Conservation (phyloP, 1,140 invertebrate species). For the Hycleus phaleratus region DNA sequence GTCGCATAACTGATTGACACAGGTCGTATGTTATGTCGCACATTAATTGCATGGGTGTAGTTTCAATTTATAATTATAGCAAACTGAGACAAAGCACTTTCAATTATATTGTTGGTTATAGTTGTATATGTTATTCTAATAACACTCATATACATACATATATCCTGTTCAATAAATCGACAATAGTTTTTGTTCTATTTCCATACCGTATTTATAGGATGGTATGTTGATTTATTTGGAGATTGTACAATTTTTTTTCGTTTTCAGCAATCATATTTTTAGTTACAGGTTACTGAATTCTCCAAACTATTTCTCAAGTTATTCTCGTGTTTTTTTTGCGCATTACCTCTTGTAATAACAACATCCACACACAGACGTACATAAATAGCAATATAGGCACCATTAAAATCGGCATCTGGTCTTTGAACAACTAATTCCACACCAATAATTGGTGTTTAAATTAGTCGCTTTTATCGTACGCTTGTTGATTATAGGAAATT, state of each 20-base stretch:
- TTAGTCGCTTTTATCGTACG: no score
- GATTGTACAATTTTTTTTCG: no score
- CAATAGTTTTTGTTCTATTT: background rate
- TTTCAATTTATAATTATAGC: conserved; percentile 19
- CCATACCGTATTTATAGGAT: background rate
- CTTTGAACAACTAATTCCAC: no score
- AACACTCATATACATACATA: background rate
- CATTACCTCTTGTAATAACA: no score
- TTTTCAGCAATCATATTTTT: background rate
- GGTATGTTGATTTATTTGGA: background rate
- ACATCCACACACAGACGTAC: no score
- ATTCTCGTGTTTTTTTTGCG: no score
- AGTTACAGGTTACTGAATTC: background rate
- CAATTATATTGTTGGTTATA: conserved; percentile 7
- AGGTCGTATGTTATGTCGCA: conserved; percentile 12
- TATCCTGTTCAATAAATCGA: conserved; percentile 12
- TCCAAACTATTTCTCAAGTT: no score
- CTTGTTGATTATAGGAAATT: no score
- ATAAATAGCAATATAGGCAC: no score
- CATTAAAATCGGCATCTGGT: no score
- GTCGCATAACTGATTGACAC: conserved; percentile 18
- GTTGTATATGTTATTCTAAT: background rate
- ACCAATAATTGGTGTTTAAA: no score
- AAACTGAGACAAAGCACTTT: conserved; percentile 9
- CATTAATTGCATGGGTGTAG: conserved; percentile 19